Evolutionary conservation across 2,113 vertebrate species (phyloP).

Genomic region (Grammomys surdaster): DNA sequence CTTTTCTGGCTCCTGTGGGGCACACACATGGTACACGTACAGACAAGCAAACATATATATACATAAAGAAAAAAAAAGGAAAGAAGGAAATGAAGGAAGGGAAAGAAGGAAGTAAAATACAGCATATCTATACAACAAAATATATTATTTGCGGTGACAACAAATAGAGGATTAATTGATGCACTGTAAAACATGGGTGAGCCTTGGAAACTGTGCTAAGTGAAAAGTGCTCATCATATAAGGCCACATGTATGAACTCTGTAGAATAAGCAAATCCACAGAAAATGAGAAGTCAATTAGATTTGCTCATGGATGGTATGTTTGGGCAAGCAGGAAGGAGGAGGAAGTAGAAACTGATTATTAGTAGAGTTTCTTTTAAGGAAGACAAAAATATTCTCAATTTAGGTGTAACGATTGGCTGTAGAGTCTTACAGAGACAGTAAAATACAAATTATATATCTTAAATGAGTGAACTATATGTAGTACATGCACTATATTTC

Average conservation of each 20-base stretch:
- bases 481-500: conserved; percentile 21
- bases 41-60: neutral
- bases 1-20: neutral
- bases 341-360: neutral
- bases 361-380: conserved; percentile 31
- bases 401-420: neutral
- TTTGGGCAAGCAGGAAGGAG: neutral
- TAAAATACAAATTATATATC: neutral
- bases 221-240: neutral
- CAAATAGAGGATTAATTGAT: neutral
- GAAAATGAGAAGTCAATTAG: neutral
- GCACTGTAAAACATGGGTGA: neutral
- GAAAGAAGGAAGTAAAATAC: neutral
- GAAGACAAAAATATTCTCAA: conserved; percentile 40
- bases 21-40: neutral
- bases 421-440: neutral
- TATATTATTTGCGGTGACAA: neutral
- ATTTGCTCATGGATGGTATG: neutral
- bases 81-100: neutral
- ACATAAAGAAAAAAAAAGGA: neutral
- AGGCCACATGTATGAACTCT: neutral
- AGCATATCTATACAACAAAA: neutral
- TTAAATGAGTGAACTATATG: conserved; percentile 5
- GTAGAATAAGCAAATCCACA: neutral
- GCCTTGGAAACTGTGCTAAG: neutral